A percentile compares a stretch with the other conserved stretches of the same genome.
phyloP scores from a whole-genome alignment of 2,113 vertebrate genomes.

The Anser cygnoides region DNA sequence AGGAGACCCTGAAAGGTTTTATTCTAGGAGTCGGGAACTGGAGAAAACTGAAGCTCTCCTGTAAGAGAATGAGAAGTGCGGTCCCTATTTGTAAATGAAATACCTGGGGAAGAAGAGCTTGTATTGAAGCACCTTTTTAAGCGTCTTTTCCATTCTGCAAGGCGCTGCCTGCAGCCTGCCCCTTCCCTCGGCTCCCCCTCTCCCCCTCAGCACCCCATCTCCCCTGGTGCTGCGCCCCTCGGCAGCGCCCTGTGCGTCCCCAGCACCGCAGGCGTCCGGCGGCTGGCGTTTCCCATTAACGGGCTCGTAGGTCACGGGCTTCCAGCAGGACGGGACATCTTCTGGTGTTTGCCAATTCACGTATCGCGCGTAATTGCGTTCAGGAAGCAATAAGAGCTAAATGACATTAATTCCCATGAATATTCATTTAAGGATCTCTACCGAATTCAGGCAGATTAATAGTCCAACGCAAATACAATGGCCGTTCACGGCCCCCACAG shows the following conservation, averaged over 20 bases:
- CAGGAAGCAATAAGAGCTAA: constrained; percentile 63
- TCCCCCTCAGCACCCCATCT: background rate
- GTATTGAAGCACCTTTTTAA: background rate
- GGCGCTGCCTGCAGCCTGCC: background rate
- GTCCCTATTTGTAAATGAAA: background rate
- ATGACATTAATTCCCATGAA: constrained; percentile 64
- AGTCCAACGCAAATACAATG: constrained; percentile 17
- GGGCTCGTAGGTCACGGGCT: background rate
- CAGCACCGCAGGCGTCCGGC: background rate
- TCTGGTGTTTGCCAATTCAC: constrained; percentile 50
- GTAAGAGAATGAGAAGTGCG: background rate
- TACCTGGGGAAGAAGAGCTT: background rate
- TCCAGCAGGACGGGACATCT: constrained; percentile 11
- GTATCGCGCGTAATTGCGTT: background rate
- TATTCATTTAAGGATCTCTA: constrained; percentile 52
- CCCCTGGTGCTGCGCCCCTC: background rate
- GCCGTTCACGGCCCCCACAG: constrained; percentile 36
- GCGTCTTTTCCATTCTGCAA: background rate
- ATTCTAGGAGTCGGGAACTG: background rate
- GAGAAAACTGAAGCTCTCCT: background rate
- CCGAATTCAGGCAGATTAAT: constrained; percentile 59
- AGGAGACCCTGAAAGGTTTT: background rate
- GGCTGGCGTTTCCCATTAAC: background rate
- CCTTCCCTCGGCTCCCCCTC: background rate
- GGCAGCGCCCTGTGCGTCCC: background rate